Evolutionary conservation across 2,888 invertebrate genomes (phyloP).

Genomic region (Hydroisotoma schaefferi): DNA sequence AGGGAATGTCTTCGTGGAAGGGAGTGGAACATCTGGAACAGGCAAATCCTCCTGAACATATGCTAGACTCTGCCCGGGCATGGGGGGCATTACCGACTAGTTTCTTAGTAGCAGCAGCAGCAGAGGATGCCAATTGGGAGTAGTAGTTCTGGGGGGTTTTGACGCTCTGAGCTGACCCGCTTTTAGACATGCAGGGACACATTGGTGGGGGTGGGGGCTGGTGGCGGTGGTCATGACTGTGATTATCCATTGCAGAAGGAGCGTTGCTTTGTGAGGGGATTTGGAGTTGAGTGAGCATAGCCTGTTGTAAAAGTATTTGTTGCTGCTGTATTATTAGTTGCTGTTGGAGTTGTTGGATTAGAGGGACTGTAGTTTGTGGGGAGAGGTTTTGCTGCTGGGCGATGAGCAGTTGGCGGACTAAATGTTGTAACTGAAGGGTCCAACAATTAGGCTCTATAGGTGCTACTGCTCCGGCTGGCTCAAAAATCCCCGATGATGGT

Average conservation of each 20-base stretch:
- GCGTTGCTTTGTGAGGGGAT: slow-evolving; percentile 35
- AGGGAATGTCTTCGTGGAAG: slow-evolving; percentile 30
- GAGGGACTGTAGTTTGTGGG: slow-evolving; percentile 46
- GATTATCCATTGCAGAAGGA: neutral
- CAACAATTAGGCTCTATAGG: slow-evolving; percentile 41
- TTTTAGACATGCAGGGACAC: slow-evolving; percentile 46
- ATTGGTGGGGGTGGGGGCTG: slow-evolving; percentile 25
- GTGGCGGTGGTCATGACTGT: slow-evolving; percentile 15
- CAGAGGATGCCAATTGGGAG: slow-evolving; percentile 56
- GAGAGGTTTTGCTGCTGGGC: slow-evolving; percentile 48
- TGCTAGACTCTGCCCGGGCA: slow-evolving; percentile 23
- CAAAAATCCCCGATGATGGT: slow-evolving; percentile 63
- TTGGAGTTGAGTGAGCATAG: slow-evolving; percentile 48
- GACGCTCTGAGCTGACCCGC: slow-evolving; percentile 51
- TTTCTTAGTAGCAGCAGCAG: slow-evolving; percentile 52
- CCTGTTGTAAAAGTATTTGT: slow-evolving; percentile 48
- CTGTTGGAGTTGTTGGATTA: slow-evolving; percentile 48
- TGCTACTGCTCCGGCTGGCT: slow-evolving; percentile 55
- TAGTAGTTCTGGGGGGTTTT: slow-evolving; percentile 49
- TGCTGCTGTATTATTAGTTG: slow-evolving; percentile 48
- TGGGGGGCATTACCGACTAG: slow-evolving; percentile 56
- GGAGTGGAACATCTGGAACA: slow-evolving; percentile 36
- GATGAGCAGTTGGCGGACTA: slow-evolving; percentile 46
- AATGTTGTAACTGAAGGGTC: slow-evolving; percentile 43
- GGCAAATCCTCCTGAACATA: slow-evolving; percentile 24